phyloP scores from a whole-genome alignment of 2,888 invertebrate genomes.

The Epinotia demarniana region DNA sequence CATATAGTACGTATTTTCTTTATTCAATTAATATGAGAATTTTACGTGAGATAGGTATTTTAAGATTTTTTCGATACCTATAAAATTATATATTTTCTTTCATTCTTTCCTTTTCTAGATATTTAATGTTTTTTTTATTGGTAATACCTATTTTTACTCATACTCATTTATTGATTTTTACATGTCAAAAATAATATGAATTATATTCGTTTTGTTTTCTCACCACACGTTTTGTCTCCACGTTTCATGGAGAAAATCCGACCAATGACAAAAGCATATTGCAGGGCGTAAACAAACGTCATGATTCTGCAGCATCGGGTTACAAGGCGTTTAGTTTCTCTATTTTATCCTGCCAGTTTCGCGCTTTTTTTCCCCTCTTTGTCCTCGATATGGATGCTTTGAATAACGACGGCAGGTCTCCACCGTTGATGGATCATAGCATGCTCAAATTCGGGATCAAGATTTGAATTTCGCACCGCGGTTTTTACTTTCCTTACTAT shows the following conservation, averaged over 20 bases:
- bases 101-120: not conserved
- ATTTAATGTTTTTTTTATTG: not conserved
- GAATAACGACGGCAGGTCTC: slow-evolving; percentile 13
- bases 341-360: slow-evolving; percentile 36
- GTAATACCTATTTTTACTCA: not conserved
- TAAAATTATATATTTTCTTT: not conserved
- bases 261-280: slow-evolving; percentile 32
- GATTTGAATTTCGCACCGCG: not conserved
- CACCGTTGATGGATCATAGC: slow-evolving; percentile 23
- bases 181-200: too few species aligned
- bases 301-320: slow-evolving; percentile 57
- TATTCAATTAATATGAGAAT: not conserved
- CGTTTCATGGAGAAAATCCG: not conserved
- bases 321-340: slow-evolving; percentile 51
- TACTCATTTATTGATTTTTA: too few species aligned
- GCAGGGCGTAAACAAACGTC: slow-evolving; percentile 54
- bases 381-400: slow-evolving; percentile 24
- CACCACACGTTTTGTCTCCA: not conserved
- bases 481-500: not conserved
- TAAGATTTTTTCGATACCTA: not conserved
- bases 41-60: not conserved
- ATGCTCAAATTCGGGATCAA: slow-evolving; percentile 15
- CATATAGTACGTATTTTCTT: not conserved
- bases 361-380: slow-evolving; percentile 25
- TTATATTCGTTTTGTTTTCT: too few species aligned